Conservation (phyloP, 1,140 invertebrate species). For the Rhyacophila brunnea region DNA sequence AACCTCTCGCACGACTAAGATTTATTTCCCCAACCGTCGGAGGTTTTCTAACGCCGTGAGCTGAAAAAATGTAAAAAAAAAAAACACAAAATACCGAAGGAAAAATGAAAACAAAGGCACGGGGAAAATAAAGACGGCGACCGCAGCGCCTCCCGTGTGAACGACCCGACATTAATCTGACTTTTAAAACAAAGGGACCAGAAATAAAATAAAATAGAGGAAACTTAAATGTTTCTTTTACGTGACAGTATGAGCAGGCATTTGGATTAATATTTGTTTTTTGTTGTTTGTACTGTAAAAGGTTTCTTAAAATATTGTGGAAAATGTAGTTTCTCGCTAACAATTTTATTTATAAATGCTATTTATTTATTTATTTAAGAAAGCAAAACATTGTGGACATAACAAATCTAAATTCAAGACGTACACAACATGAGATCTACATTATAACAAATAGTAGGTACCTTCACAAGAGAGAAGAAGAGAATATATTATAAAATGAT, state of each 20-base stretch:
- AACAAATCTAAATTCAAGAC: too few species aligned
- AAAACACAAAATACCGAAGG: background rate
- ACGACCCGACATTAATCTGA: slow-evolving; percentile 10
- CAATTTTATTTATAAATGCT: too few species aligned
- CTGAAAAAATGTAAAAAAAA: slow-evolving; percentile 3
- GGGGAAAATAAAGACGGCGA: slow-evolving; percentile 1
- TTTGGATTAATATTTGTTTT: background rate
- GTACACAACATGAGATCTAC: too few species aligned
- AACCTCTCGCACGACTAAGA: slow-evolving; percentile 14
- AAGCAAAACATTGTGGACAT: too few species aligned
- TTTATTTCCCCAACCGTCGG: slow-evolving; percentile 16
- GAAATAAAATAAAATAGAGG: background rate
- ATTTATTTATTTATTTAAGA: too few species aligned
- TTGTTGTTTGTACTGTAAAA: too few species aligned
- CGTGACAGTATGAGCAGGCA: background rate
- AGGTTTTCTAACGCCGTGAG: background rate
- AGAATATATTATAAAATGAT: too few species aligned
- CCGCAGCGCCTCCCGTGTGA: background rate
- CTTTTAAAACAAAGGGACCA: slow-evolving; percentile 7
- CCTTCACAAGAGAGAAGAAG: too few species aligned
- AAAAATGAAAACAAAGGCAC: background rate
- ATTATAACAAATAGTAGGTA: too few species aligned
- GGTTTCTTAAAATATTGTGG: too few species aligned
- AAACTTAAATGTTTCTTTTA: too few species aligned
- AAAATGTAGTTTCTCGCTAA: too few species aligned